Evolutionary conservation across 2,797 vertebrate species (phyloP).

Genomic region (Myotis myotis): DNA sequence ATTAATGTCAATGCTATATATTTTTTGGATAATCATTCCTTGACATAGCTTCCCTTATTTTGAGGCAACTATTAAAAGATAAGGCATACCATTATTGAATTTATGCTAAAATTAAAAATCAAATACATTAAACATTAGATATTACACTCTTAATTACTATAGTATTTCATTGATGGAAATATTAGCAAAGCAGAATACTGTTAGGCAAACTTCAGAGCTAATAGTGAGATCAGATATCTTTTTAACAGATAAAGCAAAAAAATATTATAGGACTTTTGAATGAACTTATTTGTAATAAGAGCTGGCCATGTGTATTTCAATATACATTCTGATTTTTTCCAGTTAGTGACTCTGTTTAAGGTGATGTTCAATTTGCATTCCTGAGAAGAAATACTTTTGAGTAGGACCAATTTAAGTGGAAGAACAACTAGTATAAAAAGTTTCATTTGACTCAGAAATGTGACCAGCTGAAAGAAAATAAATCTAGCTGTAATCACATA

Average conservation of each 20-base stretch:
- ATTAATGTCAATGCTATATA: not conserved
- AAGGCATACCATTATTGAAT: not conserved
- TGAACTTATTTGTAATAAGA: not conserved
- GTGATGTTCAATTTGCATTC: not conserved
- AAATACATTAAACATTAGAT: not conserved
- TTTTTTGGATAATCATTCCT: not conserved
- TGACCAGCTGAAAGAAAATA: constrained; percentile 56
- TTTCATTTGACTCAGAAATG: constrained; percentile 50
- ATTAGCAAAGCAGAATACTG: not conserved
- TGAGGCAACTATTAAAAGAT: not conserved
- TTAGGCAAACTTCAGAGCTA: not conserved
- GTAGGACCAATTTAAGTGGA: constrained; percentile 2
- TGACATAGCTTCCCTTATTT: not conserved
- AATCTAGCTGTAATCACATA: constrained; percentile 58
- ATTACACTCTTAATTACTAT: not conserved
- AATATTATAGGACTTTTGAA: not conserved
- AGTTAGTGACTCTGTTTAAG: not conserved
- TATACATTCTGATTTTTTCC: not conserved
- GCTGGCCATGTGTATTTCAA: not conserved
- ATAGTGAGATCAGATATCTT: not conserved
- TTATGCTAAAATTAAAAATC: not conserved
- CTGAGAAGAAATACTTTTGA: constrained; percentile 46
- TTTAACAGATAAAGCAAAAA: not conserved
- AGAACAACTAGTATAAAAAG: constrained; percentile 15
- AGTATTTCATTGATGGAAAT: not conserved